Percentiles rank a stretch among this genome's conserved stretches.
phyloP scores from a whole-genome alignment of 2,797 vertebrate genomes.

The Aotus griseimembra region DNA sequence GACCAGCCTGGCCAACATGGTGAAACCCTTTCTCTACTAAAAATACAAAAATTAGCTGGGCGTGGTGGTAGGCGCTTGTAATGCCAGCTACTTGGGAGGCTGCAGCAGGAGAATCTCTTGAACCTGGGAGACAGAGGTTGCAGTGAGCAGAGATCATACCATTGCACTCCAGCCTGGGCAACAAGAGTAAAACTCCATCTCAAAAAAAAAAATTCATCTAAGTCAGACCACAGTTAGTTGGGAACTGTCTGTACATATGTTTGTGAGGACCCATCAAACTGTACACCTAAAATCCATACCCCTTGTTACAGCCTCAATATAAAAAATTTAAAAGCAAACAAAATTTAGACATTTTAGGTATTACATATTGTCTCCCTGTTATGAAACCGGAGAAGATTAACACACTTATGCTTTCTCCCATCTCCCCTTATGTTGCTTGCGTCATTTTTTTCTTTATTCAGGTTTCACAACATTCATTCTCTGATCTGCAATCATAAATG shows the following conservation, averaged over 20 bases:
- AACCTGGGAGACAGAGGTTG: too few species aligned
- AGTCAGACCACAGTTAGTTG: background rate
- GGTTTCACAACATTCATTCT: slow-evolving; percentile 4
- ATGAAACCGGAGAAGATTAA: background rate
- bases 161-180: too few species aligned
- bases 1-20: too few species aligned
- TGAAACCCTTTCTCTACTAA: too few species aligned
- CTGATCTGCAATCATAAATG: background rate
- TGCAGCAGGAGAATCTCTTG: too few species aligned
- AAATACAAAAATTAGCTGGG: too few species aligned
- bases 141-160: too few species aligned
- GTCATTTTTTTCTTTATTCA: background rate
- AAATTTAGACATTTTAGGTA: background rate
- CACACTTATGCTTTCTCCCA: background rate
- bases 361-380: background rate
- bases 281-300: background rate
- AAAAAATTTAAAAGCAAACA: background rate
- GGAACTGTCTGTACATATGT: too few species aligned
- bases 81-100: too few species aligned
- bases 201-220: too few species aligned
- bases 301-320: background rate
- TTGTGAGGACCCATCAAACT: background rate
- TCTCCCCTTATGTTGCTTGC: background rate
- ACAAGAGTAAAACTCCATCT: too few species aligned
- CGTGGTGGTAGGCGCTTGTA: too few species aligned